Base-by-base conservation (phyloP, 1,140 invertebrate genomes). In the Magallana gigas region DNA sequence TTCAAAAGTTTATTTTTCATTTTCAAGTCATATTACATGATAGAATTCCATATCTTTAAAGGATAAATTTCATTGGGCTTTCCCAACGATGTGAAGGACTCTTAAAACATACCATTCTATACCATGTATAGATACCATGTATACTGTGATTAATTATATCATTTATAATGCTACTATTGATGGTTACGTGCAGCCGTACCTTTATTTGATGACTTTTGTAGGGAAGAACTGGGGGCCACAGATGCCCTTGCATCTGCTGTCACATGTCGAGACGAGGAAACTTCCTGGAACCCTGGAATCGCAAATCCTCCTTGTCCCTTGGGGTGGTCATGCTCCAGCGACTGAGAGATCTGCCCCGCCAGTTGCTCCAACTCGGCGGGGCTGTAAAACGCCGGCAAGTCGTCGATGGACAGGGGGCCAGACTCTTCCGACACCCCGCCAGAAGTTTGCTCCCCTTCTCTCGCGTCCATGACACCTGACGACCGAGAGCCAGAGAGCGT, bases 311-410 rank as follows among this genome's bases (percentile, higher is more conserved):
- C 68, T 8, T 29, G 68, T 1, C 8, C 68, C 23, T 71, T 71
- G 11, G 18, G 11, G 7, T 71, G 64, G 8, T 68, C 64, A n/a
- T 68, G 68, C 68, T 71, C 18, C 68, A 71, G 18, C 11, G 68
- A 71, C 68, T 71, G 68, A 11, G 68, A 71, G 18, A 71, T 71
- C 68, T 71, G 68, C 23, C 68, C 68, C 68, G 68, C 68, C 68
- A 71, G 12, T 11, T 71, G 68, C 68, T 71, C 68, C 23, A 71
- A 71, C 68, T 71, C 68, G 12, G n/a, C 68, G 11, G 68, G 18
- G 18, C 68, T 71, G 68, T 71, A 71, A 71, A 23, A 71, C 8
- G 68, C 68, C 68, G 68, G 68, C 18, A 71, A 71, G 18, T 71
- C 68, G 68, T 71, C 68, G 8, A 71, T 71, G 68, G 68, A 23